Conservation (phyloP, 2,113 vertebrate genomes). For the Etia nguti region DNA sequence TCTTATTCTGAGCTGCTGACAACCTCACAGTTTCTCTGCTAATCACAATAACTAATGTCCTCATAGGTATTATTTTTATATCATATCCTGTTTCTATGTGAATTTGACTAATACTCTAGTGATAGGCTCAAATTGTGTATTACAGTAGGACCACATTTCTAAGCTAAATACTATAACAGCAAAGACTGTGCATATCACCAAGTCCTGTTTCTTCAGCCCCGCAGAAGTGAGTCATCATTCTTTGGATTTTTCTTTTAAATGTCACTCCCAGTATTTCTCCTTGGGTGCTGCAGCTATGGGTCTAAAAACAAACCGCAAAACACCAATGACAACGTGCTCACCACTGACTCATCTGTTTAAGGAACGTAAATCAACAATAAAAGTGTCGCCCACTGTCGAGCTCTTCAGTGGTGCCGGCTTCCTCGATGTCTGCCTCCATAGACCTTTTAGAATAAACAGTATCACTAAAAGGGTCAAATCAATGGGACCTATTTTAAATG, state of each 20-base stretch:
- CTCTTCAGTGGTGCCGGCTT: not conserved
- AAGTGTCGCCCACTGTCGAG: conserved; percentile 1
- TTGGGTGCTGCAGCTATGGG: not conserved
- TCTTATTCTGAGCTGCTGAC: not conserved
- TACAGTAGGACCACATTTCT: not conserved
- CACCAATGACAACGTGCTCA: not conserved
- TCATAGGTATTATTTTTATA: not conserved
- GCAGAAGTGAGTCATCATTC: conserved; percentile 2
- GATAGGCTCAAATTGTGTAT: not conserved
- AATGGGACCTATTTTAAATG: not conserved
- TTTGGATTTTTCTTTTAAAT: conserved; percentile 46
- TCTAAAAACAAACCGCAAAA: conserved; percentile 26
- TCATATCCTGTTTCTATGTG: not conserved
- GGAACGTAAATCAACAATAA: conserved; percentile 18
- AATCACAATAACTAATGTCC: not conserved
- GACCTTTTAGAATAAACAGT: not conserved
- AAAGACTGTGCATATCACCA: not conserved
- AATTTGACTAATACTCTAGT: not conserved
- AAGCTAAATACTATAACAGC: not conserved
- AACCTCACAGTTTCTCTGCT: not conserved
- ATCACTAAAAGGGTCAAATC: conserved; percentile 15
- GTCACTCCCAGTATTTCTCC: not conserved
- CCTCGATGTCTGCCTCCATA: not conserved
- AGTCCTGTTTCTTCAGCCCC: not conserved
- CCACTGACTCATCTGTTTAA: conserved; percentile 18